Evolutionary conservation across 2,888 invertebrate genomes (phyloP).

Genomic region (Drosophila longiperda): DNA sequence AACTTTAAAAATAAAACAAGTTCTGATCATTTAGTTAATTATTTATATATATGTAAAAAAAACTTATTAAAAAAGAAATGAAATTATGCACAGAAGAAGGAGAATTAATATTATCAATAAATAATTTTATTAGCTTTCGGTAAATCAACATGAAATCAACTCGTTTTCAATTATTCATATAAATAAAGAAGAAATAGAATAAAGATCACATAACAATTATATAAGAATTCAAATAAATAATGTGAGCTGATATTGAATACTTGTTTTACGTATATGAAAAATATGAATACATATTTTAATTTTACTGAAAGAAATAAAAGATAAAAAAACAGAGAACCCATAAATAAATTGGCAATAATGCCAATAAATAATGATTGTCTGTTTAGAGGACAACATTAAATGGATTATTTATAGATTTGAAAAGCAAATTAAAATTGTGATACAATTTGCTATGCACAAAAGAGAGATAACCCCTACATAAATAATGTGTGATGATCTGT

Average conservation of each 20-base stretch:
- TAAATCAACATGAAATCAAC: neutral
- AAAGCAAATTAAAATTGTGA: neutral
- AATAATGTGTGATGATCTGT: slow-evolving; percentile 24
- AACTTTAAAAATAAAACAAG: too few relatives aligned
- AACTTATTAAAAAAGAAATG: neutral
- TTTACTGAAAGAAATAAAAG: neutral
- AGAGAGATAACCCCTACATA: neutral
- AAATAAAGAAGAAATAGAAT: neutral
- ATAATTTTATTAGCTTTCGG: neutral
- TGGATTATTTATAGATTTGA: neutral
- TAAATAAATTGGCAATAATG: neutral
- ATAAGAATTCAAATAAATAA: neutral
- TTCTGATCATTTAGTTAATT: neutral
- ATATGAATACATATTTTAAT: neutral
- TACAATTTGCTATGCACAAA: neutral
- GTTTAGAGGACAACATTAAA: neutral
- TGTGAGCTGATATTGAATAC: slow-evolving; percentile 11
- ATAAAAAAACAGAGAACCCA: neutral
- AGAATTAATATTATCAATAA: neutral
- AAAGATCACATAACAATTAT: neutral
- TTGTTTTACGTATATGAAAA: neutral
- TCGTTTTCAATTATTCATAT: neutral
- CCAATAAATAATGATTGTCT: neutral
- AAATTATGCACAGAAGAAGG: neutral
- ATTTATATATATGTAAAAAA: neutral